Evolutionary conservation across 2,888 invertebrate genomes (phyloP).

Genomic region (Drosophila quasianomalipes): DNA sequence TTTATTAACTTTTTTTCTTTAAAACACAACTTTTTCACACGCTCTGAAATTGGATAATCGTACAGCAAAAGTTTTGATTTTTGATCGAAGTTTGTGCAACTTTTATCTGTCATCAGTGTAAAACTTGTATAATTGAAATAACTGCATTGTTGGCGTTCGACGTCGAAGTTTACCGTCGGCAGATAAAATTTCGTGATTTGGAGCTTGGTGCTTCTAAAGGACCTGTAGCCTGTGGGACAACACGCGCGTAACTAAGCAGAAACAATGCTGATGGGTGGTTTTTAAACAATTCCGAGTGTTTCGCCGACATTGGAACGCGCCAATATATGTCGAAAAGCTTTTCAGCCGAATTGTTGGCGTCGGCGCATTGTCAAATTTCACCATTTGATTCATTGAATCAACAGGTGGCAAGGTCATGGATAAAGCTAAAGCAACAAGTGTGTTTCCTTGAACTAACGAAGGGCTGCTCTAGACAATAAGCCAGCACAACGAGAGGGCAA

Average conservation of each 20-base stretch:
- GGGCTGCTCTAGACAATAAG: background rate
- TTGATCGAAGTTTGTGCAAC: constrained; percentile 28
- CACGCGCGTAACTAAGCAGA: constrained; percentile 69
- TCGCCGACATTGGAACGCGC: constrained; percentile 70
- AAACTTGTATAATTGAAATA: constrained; percentile 1
- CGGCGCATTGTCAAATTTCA: constrained; percentile 33
- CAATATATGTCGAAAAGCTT: constrained; percentile 63
- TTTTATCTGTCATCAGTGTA: constrained; percentile 11
- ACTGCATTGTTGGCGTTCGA: constrained; percentile 1
- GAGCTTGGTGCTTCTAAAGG: background rate
- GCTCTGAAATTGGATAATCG: constrained; percentile 27
- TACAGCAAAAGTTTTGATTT: constrained; percentile 25
- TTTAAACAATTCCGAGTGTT: constrained; percentile 46
- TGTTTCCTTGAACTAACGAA: background rate
- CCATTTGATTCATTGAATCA: constrained; percentile 55
- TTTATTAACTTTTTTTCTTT: constrained; percentile 2
- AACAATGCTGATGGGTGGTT: constrained; percentile 56
- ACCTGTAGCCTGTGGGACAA: constrained; percentile 53
- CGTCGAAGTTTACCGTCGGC: constrained; percentile 20
- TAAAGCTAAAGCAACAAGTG: constrained; percentile 61
- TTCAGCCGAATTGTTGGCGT: constrained; percentile 25
- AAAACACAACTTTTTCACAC: constrained; percentile 8
- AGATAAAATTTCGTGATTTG: background rate
- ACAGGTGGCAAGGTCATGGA: constrained; percentile 66
- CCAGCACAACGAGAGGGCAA: background rate